These are phyloP conservation scores for Gorsachius magnificus DNA, from an alignment of 2,797 vertebrate genomes.

Conservation along the genomic window DNA sequence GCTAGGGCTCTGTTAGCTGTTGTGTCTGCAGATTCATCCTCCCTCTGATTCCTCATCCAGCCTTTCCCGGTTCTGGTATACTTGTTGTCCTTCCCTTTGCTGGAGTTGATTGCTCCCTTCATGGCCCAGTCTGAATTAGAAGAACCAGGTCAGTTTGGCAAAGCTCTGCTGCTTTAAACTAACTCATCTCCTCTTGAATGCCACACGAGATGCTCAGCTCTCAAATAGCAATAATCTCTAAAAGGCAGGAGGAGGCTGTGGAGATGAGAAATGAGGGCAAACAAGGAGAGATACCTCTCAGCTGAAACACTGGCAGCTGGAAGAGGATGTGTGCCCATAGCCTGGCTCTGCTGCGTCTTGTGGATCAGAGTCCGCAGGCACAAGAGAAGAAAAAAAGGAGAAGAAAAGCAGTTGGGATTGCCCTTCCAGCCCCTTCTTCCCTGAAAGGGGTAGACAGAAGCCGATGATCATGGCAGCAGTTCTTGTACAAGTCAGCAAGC, in stretches of 20 bases:
- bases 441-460: neutral
- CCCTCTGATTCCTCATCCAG: neutral
- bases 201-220: neutral
- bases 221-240: neutral
- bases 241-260: neutral
- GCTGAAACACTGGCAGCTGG: neutral
- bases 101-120: neutral
- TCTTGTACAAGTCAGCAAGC: neutral
- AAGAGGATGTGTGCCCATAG: neutral
- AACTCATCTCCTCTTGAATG: neutral
- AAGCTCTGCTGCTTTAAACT: neutral
- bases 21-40: neutral
- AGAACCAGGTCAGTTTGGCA: neutral
- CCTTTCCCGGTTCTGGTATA: neutral
- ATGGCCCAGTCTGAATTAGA: neutral
- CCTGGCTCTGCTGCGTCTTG: neutral
- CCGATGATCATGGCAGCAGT: neutral
- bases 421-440: neutral
- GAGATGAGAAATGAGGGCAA: slow-evolving; percentile 12
- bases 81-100: neutral
- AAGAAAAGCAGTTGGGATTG: neutral
- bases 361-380: neutral
- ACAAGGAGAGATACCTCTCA: neutral
- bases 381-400: neutral
- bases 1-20: neutral